Base-by-base conservation (phyloP, 2,113 vertebrate species). In the Syngnathus scovelli region DNA sequence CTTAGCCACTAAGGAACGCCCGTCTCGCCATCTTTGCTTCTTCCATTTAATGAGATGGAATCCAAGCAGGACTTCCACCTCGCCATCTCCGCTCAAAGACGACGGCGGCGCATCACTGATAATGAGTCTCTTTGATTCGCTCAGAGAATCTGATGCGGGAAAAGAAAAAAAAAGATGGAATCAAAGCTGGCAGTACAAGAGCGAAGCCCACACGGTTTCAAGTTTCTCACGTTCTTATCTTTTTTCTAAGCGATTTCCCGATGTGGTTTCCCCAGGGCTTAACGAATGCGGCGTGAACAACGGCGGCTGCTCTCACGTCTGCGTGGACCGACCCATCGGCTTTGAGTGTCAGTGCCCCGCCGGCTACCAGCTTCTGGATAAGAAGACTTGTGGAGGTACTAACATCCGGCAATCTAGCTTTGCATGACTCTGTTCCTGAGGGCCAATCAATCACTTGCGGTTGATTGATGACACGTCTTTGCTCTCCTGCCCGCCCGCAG, bases 231-330 rank as follows among this genome's bases (percentile, higher is more conserved):
- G 15, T 48, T 10, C 16, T 13, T 63, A 23, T 44, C 27, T 33
- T 33, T 33, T 33, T 33, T 33, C 27, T 33, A 33, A 33, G 27
- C 27, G 27, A 33, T 33, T 33, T 33, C 27, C 27, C 27, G 27
- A 33, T 33, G 27, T 3, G 27, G 49, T 80, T 44, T 80, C 33
- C 84, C 60, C 71, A 92, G 91, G 90, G 60, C 67, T 92, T 46
- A 92, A 92, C 37, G 91, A 92, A 79, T 99, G 97, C 72, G 87
- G 92, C 19, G 82, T 90, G 71, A 98, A 98, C 89, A 98, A 99
- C 4, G 97, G 96, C 0, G 97, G 96, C 71, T 99, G 97, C 85
- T 98, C 96, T 13, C 96, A 98, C 75, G 92, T 97, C 86, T 99
- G 97, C 87, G 92, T 90, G 59, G 96, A 99, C 76, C 89, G 93